phyloP scores from a whole-genome alignment of 2,888 invertebrate genomes.

The Oscheius myriophilus region DNA sequence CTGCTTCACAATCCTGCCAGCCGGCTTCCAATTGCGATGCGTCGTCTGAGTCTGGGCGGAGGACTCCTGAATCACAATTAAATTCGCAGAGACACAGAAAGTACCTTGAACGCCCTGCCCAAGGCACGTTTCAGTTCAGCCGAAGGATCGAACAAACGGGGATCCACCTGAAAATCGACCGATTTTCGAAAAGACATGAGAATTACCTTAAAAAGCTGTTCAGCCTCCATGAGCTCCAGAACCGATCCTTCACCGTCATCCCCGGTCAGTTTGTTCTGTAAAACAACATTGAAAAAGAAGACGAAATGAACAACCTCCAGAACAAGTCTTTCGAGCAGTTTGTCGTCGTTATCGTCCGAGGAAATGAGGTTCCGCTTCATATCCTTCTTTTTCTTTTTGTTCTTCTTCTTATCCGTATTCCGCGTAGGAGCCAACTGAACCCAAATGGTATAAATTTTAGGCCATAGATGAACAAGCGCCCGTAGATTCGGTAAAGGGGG shows the following conservation, averaged over 20 bases:
- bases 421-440: neutral
- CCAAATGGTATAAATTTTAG: constrained; percentile 22
- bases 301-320: neutral
- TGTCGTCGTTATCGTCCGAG: constrained; percentile 20
- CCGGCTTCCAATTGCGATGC: constrained; percentile 3
- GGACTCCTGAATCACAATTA: neutral
- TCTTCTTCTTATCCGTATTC: constrained; percentile 35
- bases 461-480: too few species aligned
- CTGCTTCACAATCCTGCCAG: constrained; percentile 52
- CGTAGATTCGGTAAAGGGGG: too few species aligned
- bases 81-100: neutral
- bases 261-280: neutral
- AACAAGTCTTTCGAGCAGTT: neutral
- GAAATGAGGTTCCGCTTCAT: constrained; percentile 18
- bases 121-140: constrained; percentile 55
- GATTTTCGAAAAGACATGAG: constrained; percentile 6
- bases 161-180: constrained; percentile 40
- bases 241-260: neutral
- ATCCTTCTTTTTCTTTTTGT: constrained; percentile 17
- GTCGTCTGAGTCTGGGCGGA: neutral
- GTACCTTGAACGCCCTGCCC: constrained; percentile 53
- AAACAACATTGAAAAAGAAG: neutral
- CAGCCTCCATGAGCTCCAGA: neutral
- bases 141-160: constrained; percentile 54
- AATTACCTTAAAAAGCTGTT: constrained; percentile 23